Evolutionary conservation across 2,888 invertebrate species (phyloP), one percentile per base, ranked within the genome.

Genomic region (Cerastis leucographa): DNA sequence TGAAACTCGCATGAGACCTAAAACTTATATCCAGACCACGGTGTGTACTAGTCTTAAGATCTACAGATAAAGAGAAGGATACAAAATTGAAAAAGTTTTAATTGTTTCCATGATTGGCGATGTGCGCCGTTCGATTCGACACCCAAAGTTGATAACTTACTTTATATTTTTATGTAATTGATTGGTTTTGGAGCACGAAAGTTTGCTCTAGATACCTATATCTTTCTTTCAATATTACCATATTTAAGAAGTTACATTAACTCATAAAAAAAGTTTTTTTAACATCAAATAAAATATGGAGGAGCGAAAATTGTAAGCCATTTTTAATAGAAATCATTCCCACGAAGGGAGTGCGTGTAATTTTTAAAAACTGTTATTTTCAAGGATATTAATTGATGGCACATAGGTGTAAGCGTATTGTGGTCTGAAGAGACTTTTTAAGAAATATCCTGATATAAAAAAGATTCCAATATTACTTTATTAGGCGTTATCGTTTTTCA

Each of bases 71-170:
- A 71, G 64, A 44, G 72, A 56, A 62, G 75, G 66, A 78, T 64
- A 85, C 74, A 69, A 77, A 87, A 87, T 85, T 81, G 87, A 85
- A 85, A 85, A 85, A 85, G 82, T 87, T 85, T 85, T 87, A 76
- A 85, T 85, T 85, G 87, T 85, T 79, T 74, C 71, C 71, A 76
- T 67, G 74, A 79, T 71, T 77, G 68, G 44, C 22, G 68, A 84
- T 80, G 66, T 76, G 69, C 46, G 72, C 40, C 71, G 64, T 77
- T 74, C 65, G 49, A 68, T 67, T 76, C 64, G 66, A 84, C 62
- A 42, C 62, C 29, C 44, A 61, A 44, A 69, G 75, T 22, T 44
- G 49, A 65, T 54, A 61, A 25, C 61, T 42, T 65, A 49, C 42
- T 68, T 54, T 73, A n/a, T 74, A 54, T 82, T 65, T 29, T 61